A percentile compares a stretch with the other conserved stretches of the same genome.
These are phyloP conservation scores for Henicopernis longicauda DNA, from an alignment of 2,113 vertebrate genomes.

Conservation along the genomic window DNA sequence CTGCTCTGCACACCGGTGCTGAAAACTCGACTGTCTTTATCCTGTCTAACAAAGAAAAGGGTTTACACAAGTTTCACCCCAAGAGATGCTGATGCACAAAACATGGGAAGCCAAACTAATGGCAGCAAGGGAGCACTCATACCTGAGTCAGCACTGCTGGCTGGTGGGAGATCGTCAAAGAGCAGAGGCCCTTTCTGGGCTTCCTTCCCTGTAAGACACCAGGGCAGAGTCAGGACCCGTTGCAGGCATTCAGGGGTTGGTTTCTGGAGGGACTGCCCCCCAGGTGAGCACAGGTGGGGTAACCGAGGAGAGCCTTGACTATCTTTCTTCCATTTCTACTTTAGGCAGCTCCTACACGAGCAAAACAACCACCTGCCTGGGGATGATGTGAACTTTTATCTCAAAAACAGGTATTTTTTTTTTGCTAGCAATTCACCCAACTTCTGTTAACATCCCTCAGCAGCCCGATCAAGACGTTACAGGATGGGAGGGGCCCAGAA, in stretches of 20 bases:
- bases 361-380: not conserved
- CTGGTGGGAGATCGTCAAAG: conserved; percentile 70
- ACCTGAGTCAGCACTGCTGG: conserved; percentile 70
- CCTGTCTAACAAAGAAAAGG: not conserved
- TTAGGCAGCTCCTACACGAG: not conserved
- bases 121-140: not conserved
- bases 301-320: not conserved
- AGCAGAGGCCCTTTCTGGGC: conserved; percentile 50
- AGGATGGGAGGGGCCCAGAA: not conserved
- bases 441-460: not conserved
- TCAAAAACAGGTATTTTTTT: not conserved
- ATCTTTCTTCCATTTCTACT: not conserved
- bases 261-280: not conserved
- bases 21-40: not conserved
- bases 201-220: conserved; percentile 68
- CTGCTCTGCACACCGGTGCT: not conserved
- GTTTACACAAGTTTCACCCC: not conserved
- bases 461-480: rapidly evolving
- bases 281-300: rapidly evolving
- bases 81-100: conserved; percentile 34
- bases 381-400: not conserved
- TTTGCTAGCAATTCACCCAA: not conserved
- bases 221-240: not conserved
- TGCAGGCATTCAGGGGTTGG: rapidly evolving
- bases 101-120: not conserved